Evolutionary conservation across 2,888 invertebrate species (phyloP).

Genomic region (Hemaris fuciformis): DNA sequence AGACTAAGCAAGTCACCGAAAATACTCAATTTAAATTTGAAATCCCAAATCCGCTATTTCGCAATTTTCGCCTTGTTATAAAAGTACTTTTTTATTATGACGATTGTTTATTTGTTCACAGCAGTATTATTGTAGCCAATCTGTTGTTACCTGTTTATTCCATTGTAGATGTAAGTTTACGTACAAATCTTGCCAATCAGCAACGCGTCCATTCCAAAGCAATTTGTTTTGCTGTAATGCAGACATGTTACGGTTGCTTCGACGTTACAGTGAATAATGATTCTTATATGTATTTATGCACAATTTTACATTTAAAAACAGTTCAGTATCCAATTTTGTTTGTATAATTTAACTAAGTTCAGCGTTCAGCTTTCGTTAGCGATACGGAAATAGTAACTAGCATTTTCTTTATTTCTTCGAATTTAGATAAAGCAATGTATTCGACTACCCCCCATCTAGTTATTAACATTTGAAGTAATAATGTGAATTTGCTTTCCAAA

Average conservation of each 20-base stretch:
- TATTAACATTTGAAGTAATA: too few species aligned
- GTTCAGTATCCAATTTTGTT: too few species aligned
- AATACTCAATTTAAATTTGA: background rate
- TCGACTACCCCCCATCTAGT: too few species aligned
- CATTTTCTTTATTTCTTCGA: too few species aligned
- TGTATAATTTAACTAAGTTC: too few species aligned
- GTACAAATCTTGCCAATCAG: slow-evolving; percentile 43
- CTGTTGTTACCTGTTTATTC: background rate
- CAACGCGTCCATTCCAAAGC: slow-evolving; percentile 42
- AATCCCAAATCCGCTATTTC: background rate
- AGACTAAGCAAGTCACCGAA: background rate
- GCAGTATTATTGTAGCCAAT: slow-evolving; percentile 9
- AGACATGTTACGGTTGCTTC: background rate
- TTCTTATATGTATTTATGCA: too few species aligned
- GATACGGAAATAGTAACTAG: too few species aligned
- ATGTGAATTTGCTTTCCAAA: too few species aligned
- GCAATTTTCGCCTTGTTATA: slow-evolving; percentile 21
- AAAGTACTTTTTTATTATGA: background rate
- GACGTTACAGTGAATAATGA: too few species aligned
- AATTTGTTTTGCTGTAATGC: slow-evolving; percentile 17
- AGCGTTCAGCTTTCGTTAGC: too few species aligned
- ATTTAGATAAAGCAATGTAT: too few species aligned
- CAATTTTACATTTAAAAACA: too few species aligned
- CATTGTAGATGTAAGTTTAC: slow-evolving; percentile 37
- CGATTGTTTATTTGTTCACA: background rate